Evolutionary conservation across 2,888 invertebrate species (phyloP).

Genomic region (Heliconius cydno): DNA sequence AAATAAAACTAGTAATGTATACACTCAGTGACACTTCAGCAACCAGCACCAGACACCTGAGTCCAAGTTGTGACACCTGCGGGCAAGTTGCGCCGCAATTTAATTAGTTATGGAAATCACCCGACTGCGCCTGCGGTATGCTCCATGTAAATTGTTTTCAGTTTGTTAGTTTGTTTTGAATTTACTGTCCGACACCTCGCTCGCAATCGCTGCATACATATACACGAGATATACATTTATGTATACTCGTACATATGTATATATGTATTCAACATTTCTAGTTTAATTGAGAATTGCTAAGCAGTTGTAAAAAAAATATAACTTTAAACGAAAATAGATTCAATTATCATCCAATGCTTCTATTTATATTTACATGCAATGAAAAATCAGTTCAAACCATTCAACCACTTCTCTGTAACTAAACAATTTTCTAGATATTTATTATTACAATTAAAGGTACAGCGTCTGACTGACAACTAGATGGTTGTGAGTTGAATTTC

Average conservation of each 20-base stretch:
- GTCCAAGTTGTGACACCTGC: constrained; percentile 50
- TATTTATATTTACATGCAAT: too few species aligned
- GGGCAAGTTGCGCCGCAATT: constrained; percentile 54
- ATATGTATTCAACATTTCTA: not conserved
- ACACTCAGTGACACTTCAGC: constrained; percentile 30
- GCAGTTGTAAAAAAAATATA: too few species aligned
- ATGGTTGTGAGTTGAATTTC: too few species aligned
- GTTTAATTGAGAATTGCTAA: not conserved
- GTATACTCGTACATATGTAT: not conserved
- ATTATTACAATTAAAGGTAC: not conserved
- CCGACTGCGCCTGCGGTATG: constrained; percentile 42
- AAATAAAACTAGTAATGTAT: constrained; percentile 1
- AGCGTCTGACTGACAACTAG: not conserved
- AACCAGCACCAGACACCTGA: constrained; percentile 27
- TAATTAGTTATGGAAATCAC: constrained; percentile 60
- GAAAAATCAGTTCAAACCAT: too few species aligned
- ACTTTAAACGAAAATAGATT: too few species aligned
- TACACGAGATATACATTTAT: not conserved
- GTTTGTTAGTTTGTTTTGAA: constrained; percentile 55
- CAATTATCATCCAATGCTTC: too few species aligned
- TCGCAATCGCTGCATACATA: constrained; percentile 19
- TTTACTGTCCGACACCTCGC: constrained; percentile 40
- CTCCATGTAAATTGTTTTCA: constrained; percentile 61
- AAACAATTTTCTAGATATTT: not conserved
- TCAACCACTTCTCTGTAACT: too few species aligned